Conservation (phyloP, 2,888 invertebrate species). For the Sphaerophoria rueppellii region DNA sequence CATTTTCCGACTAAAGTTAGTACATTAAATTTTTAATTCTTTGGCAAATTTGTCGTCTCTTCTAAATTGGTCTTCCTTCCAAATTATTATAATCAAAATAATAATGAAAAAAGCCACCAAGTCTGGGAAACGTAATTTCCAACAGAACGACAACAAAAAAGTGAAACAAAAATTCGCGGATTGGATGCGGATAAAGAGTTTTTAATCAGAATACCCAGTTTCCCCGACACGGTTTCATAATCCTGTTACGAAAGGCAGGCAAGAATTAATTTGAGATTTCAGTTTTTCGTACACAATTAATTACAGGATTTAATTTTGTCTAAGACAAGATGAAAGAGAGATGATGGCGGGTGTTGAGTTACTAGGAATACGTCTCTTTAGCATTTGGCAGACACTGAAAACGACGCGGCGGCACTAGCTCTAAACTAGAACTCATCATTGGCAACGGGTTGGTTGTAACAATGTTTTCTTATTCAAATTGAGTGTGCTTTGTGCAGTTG, state of each 20-base stretch:
- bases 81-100: conserved; percentile 1
- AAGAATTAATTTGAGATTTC: conserved; percentile 70
- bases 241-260: conserved; percentile 34
- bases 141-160: conserved; percentile 12
- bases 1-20: conserved; percentile 18
- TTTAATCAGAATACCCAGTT: conserved; percentile 53
- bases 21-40: conserved; percentile 61
- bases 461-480: conserved; percentile 64
- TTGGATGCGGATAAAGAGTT: conserved; percentile 39
- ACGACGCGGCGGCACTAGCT: not conserved
- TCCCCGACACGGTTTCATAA: conserved; percentile 57
- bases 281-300: conserved; percentile 68
- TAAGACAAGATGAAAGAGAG: conserved; percentile 34
- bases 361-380: conserved; percentile 12
- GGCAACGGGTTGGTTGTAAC: not conserved
- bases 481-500: conserved; percentile 49
- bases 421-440: too few species aligned
- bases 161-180: not conserved
- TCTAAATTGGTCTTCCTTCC: conserved; percentile 32
- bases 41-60: conserved; percentile 57
- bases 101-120: conserved; percentile 29
- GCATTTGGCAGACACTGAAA: not conserved
- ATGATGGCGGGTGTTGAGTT: conserved; percentile 3
- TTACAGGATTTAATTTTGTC: conserved; percentile 67
- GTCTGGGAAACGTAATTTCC: not conserved